Conservation (phyloP, 2,888 invertebrate species). For the Ectropis crepuscularia region DNA sequence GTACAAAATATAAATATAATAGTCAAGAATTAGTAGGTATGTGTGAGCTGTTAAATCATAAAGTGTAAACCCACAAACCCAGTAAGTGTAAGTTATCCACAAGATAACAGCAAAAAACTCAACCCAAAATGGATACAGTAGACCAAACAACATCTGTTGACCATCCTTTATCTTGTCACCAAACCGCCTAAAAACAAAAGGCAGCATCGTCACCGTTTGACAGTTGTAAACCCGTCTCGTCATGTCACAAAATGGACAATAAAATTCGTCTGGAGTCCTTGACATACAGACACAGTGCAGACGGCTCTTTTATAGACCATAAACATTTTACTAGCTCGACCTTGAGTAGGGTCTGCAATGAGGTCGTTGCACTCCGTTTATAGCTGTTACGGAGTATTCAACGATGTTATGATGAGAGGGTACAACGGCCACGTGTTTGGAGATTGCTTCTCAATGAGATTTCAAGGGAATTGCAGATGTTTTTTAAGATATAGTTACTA, state of each 20-base stretch:
- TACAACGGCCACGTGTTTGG: slow-evolving; percentile 34
- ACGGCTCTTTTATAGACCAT: slow-evolving; percentile 82
- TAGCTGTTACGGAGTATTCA: slow-evolving; percentile 58
- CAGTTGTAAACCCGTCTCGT: slow-evolving; percentile 65
- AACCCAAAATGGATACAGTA: background rate
- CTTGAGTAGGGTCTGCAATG: slow-evolving; percentile 82
- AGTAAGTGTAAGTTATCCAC: background rate
- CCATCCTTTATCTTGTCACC: slow-evolving; percentile 19
- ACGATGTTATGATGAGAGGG: slow-evolving; percentile 52
- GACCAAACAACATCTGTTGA: slow-evolving; percentile 27
- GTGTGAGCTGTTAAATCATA: too few relatives aligned
- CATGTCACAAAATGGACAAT: slow-evolving; percentile 69
- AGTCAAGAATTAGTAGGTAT: too few relatives aligned
- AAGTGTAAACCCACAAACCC: too few relatives aligned
- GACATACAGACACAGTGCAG: slow-evolving; percentile 82
- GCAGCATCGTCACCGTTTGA: slow-evolving; percentile 48
- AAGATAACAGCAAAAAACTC: slow-evolving; percentile 2
- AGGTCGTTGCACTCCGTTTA: slow-evolving; percentile 80
- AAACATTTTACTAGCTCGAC: slow-evolving; percentile 84
- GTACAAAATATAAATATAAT: too few relatives aligned
- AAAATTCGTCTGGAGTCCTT: slow-evolving; percentile 80
- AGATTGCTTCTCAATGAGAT: slow-evolving; percentile 2
- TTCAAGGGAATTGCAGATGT: slow-evolving; percentile 5
- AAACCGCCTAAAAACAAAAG: slow-evolving; percentile 47
- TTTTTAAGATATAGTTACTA: background rate